A percentile compares a stretch with the other conserved stretches of the same genome.
These are phyloP conservation scores for Leucoma salicis DNA, from an alignment of 2,888 invertebrate species.

Conservation along the genomic window DNA sequence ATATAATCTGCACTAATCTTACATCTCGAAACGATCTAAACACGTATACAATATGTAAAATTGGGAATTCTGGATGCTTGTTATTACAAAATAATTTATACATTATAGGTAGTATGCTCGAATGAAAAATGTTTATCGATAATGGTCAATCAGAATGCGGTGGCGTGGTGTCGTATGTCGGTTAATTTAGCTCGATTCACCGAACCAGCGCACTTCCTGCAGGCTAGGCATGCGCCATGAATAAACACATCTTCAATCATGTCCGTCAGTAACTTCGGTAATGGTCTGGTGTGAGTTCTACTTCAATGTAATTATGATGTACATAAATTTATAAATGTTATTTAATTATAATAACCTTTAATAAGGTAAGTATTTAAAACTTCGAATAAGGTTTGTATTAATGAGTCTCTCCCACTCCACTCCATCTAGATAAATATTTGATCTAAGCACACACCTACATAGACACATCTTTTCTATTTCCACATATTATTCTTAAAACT, in stretches of 20 bases:
- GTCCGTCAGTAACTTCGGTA: conserved; percentile 33
- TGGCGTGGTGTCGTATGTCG: conserved; percentile 56
- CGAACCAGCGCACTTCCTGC: conserved; percentile 71
- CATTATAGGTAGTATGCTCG: too few species aligned
- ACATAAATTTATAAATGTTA: conserved; percentile 7
- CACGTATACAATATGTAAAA: too few species aligned
- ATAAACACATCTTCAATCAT: conserved; percentile 59
- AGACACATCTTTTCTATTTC: too few species aligned
- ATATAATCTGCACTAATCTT: conserved; percentile 45
- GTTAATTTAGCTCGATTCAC: conserved; percentile 57
- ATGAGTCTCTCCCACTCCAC: too few species aligned
- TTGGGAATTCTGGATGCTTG: too few species aligned
- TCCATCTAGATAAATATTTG: too few species aligned
- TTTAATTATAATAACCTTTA: conserved; percentile 21
- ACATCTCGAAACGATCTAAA: too few species aligned
- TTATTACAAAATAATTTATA: too few species aligned
- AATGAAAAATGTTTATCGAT: conserved; percentile 50
- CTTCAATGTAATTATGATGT: not conserved
- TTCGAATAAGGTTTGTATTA: conserved; percentile 50
- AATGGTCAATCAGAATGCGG: conserved; percentile 54
- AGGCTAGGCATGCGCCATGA: conserved; percentile 61
- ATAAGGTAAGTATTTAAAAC: conserved; percentile 45
- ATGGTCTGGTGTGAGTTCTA: conserved; percentile 10
- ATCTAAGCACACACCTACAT: too few species aligned
- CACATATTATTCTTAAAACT: too few species aligned